phyloP scores from a whole-genome alignment of 2,888 invertebrate species.

The Nezara viridula region DNA sequence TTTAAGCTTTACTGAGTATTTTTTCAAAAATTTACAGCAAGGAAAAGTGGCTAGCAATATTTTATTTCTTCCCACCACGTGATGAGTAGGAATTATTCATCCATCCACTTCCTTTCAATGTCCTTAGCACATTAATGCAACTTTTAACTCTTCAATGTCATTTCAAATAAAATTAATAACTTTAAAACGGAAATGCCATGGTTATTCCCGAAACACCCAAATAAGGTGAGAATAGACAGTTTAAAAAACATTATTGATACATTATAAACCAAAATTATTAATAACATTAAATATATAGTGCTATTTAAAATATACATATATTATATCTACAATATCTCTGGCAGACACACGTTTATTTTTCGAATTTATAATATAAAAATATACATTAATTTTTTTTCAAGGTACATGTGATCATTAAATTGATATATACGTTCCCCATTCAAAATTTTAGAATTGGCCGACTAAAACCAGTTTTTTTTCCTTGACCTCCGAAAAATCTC shows the following conservation, averaged over 20 bases:
- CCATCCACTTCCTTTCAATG: too few species aligned
- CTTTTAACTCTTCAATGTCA: too few species aligned
- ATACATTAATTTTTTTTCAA: background rate
- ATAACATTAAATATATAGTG: background rate
- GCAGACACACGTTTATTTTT: background rate
- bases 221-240: background rate
- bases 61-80: too few species aligned
- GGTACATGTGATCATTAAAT: background rate
- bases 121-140: too few species aligned
- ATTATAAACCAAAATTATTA: background rate
- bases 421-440: background rate
- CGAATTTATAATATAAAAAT: background rate
- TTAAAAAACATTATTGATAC: background rate
- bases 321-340: background rate
- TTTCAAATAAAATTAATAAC: background rate
- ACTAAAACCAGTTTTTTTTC: background rate
- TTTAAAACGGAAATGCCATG: background rate
- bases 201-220: background rate
- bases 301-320: background rate
- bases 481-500: background rate
- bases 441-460: background rate
- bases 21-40: too few species aligned
- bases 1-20: too few species aligned
- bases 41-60: too few species aligned
- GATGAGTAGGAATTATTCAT: too few species aligned